These are phyloP conservation scores for Cottus gobio DNA, from an alignment of 2,113 vertebrate species.

Conservation along the genomic window DNA sequence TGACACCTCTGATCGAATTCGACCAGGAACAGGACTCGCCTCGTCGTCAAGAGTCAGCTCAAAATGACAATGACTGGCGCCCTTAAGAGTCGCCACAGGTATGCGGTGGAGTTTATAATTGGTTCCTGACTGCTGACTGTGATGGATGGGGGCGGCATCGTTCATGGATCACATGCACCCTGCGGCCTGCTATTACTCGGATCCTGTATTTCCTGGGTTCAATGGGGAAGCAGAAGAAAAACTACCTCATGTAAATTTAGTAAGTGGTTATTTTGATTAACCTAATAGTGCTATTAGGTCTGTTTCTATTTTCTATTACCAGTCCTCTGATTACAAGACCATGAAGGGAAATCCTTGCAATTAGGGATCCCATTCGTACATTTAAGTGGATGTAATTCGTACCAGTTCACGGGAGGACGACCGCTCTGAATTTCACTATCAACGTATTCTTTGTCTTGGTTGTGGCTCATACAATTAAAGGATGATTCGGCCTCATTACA, in stretches of 20 bases:
- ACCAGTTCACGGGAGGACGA: neutral
- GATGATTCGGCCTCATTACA: neutral
- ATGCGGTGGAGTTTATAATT: neutral
- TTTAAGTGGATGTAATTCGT: neutral
- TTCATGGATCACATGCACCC: neutral
- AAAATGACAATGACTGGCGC: neutral
- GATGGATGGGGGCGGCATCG: neutral
- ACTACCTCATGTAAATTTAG: neutral
- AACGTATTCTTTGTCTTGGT: neutral
- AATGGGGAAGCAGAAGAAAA: neutral
- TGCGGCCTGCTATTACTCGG: neutral
- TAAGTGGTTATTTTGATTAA: neutral
- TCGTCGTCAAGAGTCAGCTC: neutral
- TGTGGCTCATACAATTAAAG: neutral
- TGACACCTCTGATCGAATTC: neutral
- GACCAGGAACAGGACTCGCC: neutral
- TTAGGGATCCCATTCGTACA: neutral
- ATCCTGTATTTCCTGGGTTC: neutral
- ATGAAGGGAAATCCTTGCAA: neutral
- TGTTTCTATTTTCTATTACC: neutral
- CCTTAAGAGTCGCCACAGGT: neutral
- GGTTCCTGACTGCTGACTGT: neutral
- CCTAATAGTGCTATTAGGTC: neutral
- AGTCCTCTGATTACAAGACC: neutral
- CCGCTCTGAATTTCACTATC: too few relatives aligned